Percentiles rank a stretch among this genome's conserved stretches.
Conservation (phyloP, 2,888 invertebrate genomes). For the Campopleginae sp. region DNA sequence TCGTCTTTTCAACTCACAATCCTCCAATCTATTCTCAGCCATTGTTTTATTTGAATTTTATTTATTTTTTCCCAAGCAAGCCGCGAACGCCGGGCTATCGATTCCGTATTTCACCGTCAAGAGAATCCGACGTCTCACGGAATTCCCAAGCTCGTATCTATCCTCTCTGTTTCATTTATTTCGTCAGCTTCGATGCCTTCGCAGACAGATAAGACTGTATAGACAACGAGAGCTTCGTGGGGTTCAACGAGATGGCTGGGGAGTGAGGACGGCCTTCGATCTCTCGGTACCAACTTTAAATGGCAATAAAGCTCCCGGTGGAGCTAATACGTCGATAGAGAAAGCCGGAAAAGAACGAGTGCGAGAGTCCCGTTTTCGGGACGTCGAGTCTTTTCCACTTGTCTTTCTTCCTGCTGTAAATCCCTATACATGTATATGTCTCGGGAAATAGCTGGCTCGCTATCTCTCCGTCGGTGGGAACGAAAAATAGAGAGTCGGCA, state of each 20-base stretch:
- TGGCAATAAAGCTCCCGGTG: constrained; percentile 63
- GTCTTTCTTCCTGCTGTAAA: not conserved
- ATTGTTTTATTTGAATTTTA: constrained; percentile 27
- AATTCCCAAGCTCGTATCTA: constrained; percentile 53
- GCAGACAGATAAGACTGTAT: constrained; percentile 47
- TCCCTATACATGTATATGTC: not conserved
- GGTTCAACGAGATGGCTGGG: not conserved
- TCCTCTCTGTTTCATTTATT: constrained; percentile 51
- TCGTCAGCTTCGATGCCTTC: constrained; percentile 43
- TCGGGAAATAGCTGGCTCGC: constrained; percentile 3
- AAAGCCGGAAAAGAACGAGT: constrained; percentile 32
- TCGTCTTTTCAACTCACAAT: constrained; percentile 13
- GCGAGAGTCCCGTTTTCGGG: constrained; percentile 38
- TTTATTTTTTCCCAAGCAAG: not conserved
- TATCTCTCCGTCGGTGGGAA: constrained; percentile 65
- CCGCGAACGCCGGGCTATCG: constrained; percentile 31
- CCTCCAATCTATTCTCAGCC: constrained; percentile 9
- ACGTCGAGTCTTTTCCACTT: constrained; percentile 35
- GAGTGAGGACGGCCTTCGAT: constrained; percentile 41
- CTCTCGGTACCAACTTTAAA: constrained; percentile 59
- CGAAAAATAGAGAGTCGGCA: constrained; percentile 82
- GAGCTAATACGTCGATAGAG: constrained; percentile 54
- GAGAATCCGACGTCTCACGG: constrained; percentile 30
- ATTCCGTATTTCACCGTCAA: constrained; percentile 52
- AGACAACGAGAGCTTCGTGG: constrained; percentile 4